Percentiles rank a stretch among this genome's conserved stretches.
Evolutionary conservation across 2,113 vertebrate species (phyloP).

Genomic region (Barbus barbus): DNA sequence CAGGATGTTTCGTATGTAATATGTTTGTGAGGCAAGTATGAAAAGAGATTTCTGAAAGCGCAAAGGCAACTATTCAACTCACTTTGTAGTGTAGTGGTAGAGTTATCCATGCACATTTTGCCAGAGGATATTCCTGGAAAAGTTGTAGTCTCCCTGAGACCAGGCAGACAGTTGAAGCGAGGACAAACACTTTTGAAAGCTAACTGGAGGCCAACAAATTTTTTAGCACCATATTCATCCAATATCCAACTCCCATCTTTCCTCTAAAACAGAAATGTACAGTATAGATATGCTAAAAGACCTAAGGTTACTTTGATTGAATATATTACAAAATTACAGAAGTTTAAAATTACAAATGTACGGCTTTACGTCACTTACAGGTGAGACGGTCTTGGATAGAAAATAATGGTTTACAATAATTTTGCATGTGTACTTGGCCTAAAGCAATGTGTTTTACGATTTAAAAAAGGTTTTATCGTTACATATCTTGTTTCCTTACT

Average conservation of each 20-base stretch:
- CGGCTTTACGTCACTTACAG: not conserved
- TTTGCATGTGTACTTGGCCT: not conserved
- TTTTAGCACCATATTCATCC: slow-evolving; percentile 40
- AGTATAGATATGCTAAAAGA: slow-evolving; percentile 8
- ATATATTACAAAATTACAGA: slow-evolving; percentile 26
- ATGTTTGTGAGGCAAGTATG: slow-evolving; percentile 45
- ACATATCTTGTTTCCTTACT: not conserved
- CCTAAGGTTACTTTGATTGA: not conserved
- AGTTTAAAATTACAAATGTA: slow-evolving; percentile 14
- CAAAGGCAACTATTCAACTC: slow-evolving; percentile 55
- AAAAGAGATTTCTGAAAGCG: slow-evolving; percentile 47
- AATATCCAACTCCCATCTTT: slow-evolving; percentile 3
- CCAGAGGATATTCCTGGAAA: slow-evolving; percentile 58
- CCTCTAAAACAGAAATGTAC: not conserved
- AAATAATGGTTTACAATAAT: not conserved
- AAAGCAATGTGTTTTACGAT: not conserved
- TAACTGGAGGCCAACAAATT: slow-evolving; percentile 37
- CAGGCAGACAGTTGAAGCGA: slow-evolving; percentile 56
- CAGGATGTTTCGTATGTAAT: slow-evolving; percentile 40
- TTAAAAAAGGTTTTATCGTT: not conserved
- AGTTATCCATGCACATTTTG: slow-evolving; percentile 52
- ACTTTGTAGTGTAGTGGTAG: slow-evolving; percentile 47
- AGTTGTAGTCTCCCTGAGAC: slow-evolving; percentile 65
- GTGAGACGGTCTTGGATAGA: slow-evolving; percentile 4
- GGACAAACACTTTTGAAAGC: slow-evolving; percentile 40